Percentiles rank a stretch among this genome's conserved stretches.
Evolutionary conservation across 2,888 invertebrate species (phyloP).

Genomic region (Catocala fraxini): DNA sequence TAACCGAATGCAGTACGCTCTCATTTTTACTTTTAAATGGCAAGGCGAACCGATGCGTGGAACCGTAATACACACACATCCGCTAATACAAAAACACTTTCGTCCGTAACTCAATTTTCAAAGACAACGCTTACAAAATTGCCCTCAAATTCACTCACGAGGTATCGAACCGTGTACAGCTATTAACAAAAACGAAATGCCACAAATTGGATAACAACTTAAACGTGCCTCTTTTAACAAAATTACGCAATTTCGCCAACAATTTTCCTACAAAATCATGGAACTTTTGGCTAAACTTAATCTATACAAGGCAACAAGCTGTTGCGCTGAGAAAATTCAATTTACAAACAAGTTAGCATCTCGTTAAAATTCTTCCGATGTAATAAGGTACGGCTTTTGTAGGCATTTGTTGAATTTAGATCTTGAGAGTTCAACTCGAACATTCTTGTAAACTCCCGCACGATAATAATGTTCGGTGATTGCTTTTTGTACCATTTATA

Average conservation of each 20-base stretch:
- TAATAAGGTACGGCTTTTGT: conserved; percentile 74
- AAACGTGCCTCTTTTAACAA: conserved; percentile 56
- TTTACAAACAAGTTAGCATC: conserved; percentile 85
- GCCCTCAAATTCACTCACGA: conserved; percentile 25
- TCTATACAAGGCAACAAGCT: conserved; percentile 78
- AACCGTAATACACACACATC: not conserved
- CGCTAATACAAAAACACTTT: not conserved
- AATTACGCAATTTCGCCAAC: conserved; percentile 65
- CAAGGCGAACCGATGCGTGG: no score
- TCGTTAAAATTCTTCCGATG: conserved; percentile 85
- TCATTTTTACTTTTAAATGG: no score
- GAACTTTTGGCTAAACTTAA: conserved; percentile 82
- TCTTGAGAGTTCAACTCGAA: conserved; percentile 43
- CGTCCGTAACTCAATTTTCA: not conserved
- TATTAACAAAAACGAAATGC: conserved; percentile 52
- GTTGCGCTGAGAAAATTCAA: conserved; percentile 82
- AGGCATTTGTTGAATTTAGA: conserved; percentile 69
- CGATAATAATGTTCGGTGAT: conserved; percentile 52
- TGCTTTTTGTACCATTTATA: conserved; percentile 46
- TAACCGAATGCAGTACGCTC: no score
- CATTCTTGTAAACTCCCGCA: conserved; percentile 54
- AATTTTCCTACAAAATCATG: conserved; percentile 76
- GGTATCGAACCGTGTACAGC: conserved; percentile 41
- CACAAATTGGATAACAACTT: conserved; percentile 56
- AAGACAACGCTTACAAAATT: conserved; percentile 12